Percentiles rank a stretch among this genome's conserved stretches.
These are phyloP conservation scores for Caenorhabditis zanzibari DNA, from an alignment of 2,888 invertebrate species.

Conservation along the genomic window DNA sequence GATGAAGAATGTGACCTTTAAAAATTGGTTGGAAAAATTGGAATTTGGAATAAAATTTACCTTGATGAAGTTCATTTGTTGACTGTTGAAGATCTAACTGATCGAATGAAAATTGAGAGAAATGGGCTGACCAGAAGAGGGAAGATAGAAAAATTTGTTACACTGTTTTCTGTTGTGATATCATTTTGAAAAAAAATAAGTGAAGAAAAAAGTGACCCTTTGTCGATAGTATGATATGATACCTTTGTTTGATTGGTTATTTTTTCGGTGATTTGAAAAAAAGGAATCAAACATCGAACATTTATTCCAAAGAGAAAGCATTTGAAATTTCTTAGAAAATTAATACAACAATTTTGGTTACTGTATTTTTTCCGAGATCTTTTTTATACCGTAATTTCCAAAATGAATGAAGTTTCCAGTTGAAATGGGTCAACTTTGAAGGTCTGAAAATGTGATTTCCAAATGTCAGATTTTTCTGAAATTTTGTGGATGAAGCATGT, in stretches of 20 bases:
- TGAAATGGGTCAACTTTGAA: no score
- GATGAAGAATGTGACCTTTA: background rate
- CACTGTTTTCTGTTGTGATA: slow-evolving; percentile 15
- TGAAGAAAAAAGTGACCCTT: slow-evolving; percentile 3
- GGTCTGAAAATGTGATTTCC: no score
- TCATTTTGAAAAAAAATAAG: slow-evolving; percentile 6
- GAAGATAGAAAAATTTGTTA: slow-evolving; percentile 10
- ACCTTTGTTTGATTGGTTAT: no score
- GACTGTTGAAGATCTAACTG: background rate
- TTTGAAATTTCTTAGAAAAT: no score
- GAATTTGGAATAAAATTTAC: slow-evolving; percentile 2
- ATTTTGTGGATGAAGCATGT: no score
- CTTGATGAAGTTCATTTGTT: slow-evolving; percentile 29
- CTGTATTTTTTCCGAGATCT: no score
- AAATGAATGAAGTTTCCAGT: no score
- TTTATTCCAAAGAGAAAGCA: background rate
- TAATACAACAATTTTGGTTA: no score
- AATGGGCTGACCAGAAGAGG: background rate
- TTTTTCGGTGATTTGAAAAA: background rate
- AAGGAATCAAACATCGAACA: background rate
- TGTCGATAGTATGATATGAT: background rate
- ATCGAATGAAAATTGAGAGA: slow-evolving; percentile 10
- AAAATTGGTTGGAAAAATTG: background rate
- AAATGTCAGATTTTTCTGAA: no score
- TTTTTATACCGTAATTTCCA: no score